Evolutionary conservation across 2,113 vertebrate species (phyloP), one percentile per base, ranked within the genome.

Genomic region (Cololabis saira): DNA sequence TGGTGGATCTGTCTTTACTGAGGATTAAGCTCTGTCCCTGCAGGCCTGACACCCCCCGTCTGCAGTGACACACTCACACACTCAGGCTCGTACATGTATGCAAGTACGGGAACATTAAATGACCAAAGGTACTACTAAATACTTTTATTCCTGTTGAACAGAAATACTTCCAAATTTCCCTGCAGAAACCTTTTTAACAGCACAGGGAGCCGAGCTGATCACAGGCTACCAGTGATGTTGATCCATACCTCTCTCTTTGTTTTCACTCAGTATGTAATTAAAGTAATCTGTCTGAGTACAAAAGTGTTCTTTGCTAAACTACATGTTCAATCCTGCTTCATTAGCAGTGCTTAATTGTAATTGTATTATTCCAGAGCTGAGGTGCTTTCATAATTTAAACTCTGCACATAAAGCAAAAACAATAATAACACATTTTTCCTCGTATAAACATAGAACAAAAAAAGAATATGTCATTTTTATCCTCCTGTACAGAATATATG

Each of bases 1-100:
- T 64, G 80, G 83, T 78, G 81, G 63, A 71, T 84, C 82, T 88
- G 78, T 82, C 80, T 83, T 81, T 85, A 82, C 84, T 85, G 83
- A 75, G 76, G 76, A 86, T 82, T 82, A 74, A 88, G 88, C 90
- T 92, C 87, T 83, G 85, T 84, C 87, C 78, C 67, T 76, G 85
- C 71, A 81, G 87, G 42, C 63, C 74, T 77, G 75, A 81, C 71
- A 71, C 67, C 67, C 63, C 78, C 82, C 87, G 88, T 91, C 88
- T 63, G 89, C 66, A 87, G 57, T 13, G 27, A 69, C 44, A 90
- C 48, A 70, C 65, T 81, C 37, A 63, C 30, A 52, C 22, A 48
- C 30, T 22, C 2, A 50, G 4, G 18, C 16, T 24, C 4, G 0
- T n/a, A 61, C 27, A 15, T 42, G n/a, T 37, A 41, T 6, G 24